Base-by-base conservation (phyloP, 2,888 invertebrate genomes). In the Notodonta ziczac region DNA sequence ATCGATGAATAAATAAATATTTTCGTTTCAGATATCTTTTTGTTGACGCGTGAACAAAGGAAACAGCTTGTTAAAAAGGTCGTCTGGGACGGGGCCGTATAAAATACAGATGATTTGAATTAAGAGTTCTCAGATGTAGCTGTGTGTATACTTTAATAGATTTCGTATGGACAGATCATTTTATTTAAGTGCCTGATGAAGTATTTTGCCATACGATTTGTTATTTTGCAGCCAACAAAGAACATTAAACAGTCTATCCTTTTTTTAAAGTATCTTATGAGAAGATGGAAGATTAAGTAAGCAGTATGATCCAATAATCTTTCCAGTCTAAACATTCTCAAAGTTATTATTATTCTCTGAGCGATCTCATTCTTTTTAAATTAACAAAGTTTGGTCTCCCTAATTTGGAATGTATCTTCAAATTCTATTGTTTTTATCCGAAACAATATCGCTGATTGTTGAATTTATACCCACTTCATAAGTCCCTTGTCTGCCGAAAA, bases 1-100 rank as follows among this genome's bases (percentile, higher is more conserved):
- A 70, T 72, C 64, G 61, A 64, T 69, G 73, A 76, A 77, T 77
- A 77, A 65, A 78, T 78, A 75, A 75, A 76, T 78, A 74, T 77
- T 74, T 74, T 69, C 58, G 56, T 63, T 60, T 70, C 64, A 66
- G 65, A 70, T 68, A 67, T 72, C 65, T 69, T 67, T 76, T 70
- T 69, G 64, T 69, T 66, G 69, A 65, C 54, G 40, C 56, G 40
- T 56, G 56, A 56, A 56, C 66, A 64, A 66, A 72, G 67, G 66
- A 67, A 71, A 69, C 63, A 57, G 57, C 54, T 57, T 59, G 58
- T 57, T 58, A 67, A 61, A 48, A 61, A 56, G 24, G 46, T 56
- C 44, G 56, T 56, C 44, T 16, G 44, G 56, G 44, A 24, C 44
- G 44, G 35, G 39, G 59, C 51, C 58, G 44, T 44, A 48, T 54